Conservation (phyloP, 2,113 vertebrate species). For the Spilogale gracilis region DNA sequence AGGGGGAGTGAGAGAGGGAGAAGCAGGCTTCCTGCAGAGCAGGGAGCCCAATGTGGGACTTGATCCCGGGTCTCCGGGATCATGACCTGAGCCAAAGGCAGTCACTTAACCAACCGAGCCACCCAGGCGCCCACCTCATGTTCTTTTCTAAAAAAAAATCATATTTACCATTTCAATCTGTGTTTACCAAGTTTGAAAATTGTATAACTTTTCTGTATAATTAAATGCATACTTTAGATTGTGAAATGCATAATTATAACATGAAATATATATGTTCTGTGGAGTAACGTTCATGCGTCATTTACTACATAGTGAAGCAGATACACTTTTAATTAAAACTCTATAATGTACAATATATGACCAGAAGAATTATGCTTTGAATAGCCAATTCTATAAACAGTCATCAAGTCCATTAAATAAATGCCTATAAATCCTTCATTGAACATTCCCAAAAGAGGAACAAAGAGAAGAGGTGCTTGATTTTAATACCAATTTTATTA, state of each 20-base stretch:
- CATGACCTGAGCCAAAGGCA: no score
- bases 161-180: conserved; percentile 52
- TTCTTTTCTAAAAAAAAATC: background rate
- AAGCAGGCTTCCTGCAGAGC: no score
- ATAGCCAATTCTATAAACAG: conserved; percentile 46
- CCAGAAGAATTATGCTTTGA: conserved; percentile 51
- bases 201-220: conserved; percentile 61
- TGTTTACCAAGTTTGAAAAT: conserved; percentile 61
- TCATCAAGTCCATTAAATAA: conserved; percentile 37
- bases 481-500: conserved; percentile 33
- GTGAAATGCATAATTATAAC: conserved; percentile 67
- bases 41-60: no score
- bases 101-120: no score
- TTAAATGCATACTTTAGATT: conserved; percentile 65
- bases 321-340: conserved; percentile 72
- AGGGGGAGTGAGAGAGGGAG: no score
- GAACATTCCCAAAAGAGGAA: background rate
- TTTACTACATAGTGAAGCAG: conserved; percentile 73
- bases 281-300: conserved; percentile 50
- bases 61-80: no score
- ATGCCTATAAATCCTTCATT: conserved; percentile 56
- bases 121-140: background rate
- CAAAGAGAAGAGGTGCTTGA: background rate
- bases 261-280: conserved; percentile 76
- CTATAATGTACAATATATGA: conserved; percentile 50